A percentile compares a stretch with the other conserved stretches of the same genome.
These are phyloP conservation scores for Campopleginae sp. DNA, from an alignment of 2,888 invertebrate genomes.

Conservation along the genomic window DNA sequence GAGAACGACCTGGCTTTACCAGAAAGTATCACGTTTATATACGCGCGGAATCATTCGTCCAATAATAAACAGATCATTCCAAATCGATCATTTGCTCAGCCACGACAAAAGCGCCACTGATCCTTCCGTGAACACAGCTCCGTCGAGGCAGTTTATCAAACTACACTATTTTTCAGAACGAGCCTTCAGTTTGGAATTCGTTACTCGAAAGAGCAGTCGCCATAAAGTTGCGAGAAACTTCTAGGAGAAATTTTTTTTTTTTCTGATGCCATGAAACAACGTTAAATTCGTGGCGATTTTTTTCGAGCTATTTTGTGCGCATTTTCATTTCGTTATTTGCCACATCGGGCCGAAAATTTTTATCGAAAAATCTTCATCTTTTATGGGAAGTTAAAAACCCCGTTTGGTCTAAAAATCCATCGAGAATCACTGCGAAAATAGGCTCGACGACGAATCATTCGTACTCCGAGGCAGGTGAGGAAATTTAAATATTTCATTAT, in stretches of 20 bases:
- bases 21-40: constrained; percentile 19
- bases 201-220: background rate
- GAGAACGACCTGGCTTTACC: background rate
- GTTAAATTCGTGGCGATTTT: background rate
- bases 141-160: background rate
- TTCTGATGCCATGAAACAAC: background rate
- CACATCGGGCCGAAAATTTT: background rate
- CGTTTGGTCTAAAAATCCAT: background rate
- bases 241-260: background rate
- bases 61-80: constrained; percentile 20
- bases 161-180: background rate
- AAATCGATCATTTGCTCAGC: constrained; percentile 2
- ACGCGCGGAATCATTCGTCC: constrained; percentile 40
- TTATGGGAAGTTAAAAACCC: background rate
- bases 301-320: background rate
- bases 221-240: background rate
- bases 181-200: background rate
- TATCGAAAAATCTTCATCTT: background rate
- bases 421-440: background rate
- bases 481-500: background rate
- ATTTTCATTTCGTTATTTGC: constrained; percentile 3
- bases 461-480: background rate
- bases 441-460: background rate
- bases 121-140: constrained; percentile 29
- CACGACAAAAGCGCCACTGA: constrained; percentile 24